Evolutionary conservation across 2,888 invertebrate species (phyloP).

Genomic region (Troides aeacus): DNA sequence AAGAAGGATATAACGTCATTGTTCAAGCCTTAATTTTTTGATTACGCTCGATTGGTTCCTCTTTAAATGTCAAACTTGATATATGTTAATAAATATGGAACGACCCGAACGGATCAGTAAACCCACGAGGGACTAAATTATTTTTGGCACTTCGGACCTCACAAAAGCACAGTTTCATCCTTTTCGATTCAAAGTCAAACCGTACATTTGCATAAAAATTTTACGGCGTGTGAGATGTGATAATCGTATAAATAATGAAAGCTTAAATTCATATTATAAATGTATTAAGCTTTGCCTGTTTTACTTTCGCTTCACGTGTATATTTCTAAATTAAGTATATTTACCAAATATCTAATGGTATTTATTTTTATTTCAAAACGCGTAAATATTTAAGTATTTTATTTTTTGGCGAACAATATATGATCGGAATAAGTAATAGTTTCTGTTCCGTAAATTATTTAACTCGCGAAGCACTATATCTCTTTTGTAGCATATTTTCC

Average conservation of each 20-base stretch:
- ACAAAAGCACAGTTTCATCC: constrained; percentile 2
- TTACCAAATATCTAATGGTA: too few relatives aligned
- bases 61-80: constrained; percentile 25
- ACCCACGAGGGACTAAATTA: constrained; percentile 21
- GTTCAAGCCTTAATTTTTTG: background rate
- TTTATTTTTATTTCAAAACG: too few relatives aligned
- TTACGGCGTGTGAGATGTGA: background rate
- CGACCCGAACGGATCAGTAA: constrained; percentile 28
- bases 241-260: background rate
- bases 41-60: constrained; percentile 22
- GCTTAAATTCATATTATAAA: too few relatives aligned
- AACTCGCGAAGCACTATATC: too few relatives aligned
- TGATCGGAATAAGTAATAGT: too few relatives aligned
- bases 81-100: constrained; percentile 10
- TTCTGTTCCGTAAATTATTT: too few relatives aligned
- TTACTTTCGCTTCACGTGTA: too few relatives aligned
- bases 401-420: too few relatives aligned
- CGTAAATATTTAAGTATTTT: too few relatives aligned
- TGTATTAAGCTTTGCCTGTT: too few relatives aligned
- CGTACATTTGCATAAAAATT: background rate
- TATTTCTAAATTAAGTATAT: too few relatives aligned
- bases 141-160: constrained; percentile 31
- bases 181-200: constrained; percentile 1
- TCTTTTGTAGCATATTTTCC: too few relatives aligned
- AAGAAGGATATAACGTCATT: constrained; percentile 2